Percentiles rank a stretch among this genome's conserved stretches.
These are phyloP conservation scores for Cheilosia grossa DNA, from an alignment of 2,888 invertebrate species.

Conservation along the genomic window DNA sequence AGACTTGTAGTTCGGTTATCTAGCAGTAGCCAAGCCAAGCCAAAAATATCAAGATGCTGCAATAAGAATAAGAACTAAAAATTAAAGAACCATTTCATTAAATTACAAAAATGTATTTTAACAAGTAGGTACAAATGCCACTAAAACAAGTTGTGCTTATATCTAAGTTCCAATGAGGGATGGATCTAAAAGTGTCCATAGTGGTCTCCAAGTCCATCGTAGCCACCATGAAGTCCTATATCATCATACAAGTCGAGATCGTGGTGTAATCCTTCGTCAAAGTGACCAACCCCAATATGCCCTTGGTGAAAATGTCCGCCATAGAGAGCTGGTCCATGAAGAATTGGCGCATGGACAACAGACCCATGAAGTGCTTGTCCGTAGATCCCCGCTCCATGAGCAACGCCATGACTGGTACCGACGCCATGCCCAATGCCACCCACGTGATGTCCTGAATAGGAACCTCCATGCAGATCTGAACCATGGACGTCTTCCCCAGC, in stretches of 20 bases:
- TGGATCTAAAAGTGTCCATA: conserved; percentile 35
- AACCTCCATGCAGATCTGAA: conserved; percentile 1
- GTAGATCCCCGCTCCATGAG: too few relatives aligned
- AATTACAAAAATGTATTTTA: conserved; percentile 20
- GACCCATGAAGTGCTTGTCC: background rate
- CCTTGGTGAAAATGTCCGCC: background rate
- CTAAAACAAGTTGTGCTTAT: background rate
- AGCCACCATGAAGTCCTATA: conserved; percentile 37
- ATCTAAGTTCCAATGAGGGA: background rate
- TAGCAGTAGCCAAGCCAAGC: too few relatives aligned
- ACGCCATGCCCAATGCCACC: background rate
- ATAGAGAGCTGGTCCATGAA: conserved; percentile 1
- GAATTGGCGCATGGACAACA: conserved; percentile 1
- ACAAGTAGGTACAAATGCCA: background rate
- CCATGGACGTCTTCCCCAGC: conserved; percentile 2
- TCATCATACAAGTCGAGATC: conserved; percentile 10
- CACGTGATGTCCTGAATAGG: conserved; percentile 14
- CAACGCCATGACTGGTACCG: too few relatives aligned
- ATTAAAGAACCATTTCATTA: too few relatives aligned
- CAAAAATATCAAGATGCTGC: too few relatives aligned
- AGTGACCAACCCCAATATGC: conserved; percentile 8
- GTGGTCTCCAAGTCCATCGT: conserved; percentile 34
- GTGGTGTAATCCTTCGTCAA: background rate
- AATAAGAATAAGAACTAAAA: too few relatives aligned
- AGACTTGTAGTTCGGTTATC: too few relatives aligned